Base-by-base conservation (phyloP, 2,888 invertebrate species). In the Aspidiotus destructor region DNA sequence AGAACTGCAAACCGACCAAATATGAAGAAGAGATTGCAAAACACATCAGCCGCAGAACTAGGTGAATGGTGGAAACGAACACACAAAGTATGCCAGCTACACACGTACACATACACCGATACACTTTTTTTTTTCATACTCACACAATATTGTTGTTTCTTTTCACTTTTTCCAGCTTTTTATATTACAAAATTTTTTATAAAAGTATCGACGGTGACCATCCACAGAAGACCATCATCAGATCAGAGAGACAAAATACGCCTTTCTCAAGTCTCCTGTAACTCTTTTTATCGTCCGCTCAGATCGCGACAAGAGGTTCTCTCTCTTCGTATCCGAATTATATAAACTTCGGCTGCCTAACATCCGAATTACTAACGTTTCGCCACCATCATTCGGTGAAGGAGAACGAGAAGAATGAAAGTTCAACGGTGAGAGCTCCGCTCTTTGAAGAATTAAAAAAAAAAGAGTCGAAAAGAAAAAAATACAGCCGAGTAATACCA, bases 21-120 rank as follows among this genome's bases (percentile, higher is more conserved):
- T 65, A 65, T 65, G 65, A 65, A 65, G 48, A 65, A 28, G 58
- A 65, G 65, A 65, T 65, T 65, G 65, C 65, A 60, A 65, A 65
- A 65, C 58, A 58, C 28, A 58, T 16, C 58, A 55, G 40, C 16
- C 58, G 58, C 16, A 44, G 48, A 65, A 60, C 57, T 44, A 65
- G 65, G 65, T 65, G 65, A 65, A 65, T 65, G 65, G 65, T 57
- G 65, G 58, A 28, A 58, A 58, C 58, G 10, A 28, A 28, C 16
- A n/a, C 17, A 28, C 28, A 48, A 58, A 28, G 58, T 58, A 58
- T 17, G 58, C 58, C 28, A 28, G 28, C 28, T 28, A 28, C 28
- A 28, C 28, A 28, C 28, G 28, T 28, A 28, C 28, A 28, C 28
- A 28, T 28, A 5, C 28, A 28, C 28, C 28, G 28, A 28, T 28